phyloP scores from a whole-genome alignment of 2,797 vertebrate species.

The Microchirus variegatus region DNA sequence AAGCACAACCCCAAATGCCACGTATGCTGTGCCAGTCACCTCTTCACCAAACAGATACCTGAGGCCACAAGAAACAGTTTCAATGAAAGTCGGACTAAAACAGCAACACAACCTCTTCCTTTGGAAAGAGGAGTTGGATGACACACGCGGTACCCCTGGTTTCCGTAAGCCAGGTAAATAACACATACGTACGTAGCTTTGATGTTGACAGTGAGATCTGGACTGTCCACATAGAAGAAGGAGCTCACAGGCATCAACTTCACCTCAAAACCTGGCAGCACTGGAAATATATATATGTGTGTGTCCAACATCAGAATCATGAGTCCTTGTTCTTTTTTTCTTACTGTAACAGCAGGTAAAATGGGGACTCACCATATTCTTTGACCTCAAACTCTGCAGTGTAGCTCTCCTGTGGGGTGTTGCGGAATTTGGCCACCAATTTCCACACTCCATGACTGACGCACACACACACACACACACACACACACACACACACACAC shows the following conservation, averaged over 20 bases:
- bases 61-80: constrained; percentile 4
- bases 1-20: constrained; percentile 73
- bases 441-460: constrained; percentile 74
- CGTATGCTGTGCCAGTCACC: constrained; percentile 69
- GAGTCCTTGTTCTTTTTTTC: too few relatives aligned
- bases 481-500: too few relatives aligned
- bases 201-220: constrained; percentile 52
- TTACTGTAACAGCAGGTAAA: too few relatives aligned
- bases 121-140: too few relatives aligned
- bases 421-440: constrained; percentile 70
- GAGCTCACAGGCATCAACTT: constrained; percentile 38
- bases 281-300: constrained; percentile 44
- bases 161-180: too few relatives aligned
- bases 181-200: constrained; percentile 42
- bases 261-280: constrained; percentile 80
- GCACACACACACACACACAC: constrained; percentile 4
- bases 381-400: constrained; percentile 87
- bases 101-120: background rate
- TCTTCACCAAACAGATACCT: constrained; percentile 77
- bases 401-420: constrained; percentile 75
- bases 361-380: constrained; percentile 83
- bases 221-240: constrained; percentile 72
- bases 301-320: too few relatives aligned
- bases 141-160: too few relatives aligned
- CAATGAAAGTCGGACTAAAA: background rate